Percentiles rank a stretch among this genome's conserved stretches.
Evolutionary conservation across 2,113 vertebrate species (phyloP).

Genomic region (Epinephelus cyanopodus): DNA sequence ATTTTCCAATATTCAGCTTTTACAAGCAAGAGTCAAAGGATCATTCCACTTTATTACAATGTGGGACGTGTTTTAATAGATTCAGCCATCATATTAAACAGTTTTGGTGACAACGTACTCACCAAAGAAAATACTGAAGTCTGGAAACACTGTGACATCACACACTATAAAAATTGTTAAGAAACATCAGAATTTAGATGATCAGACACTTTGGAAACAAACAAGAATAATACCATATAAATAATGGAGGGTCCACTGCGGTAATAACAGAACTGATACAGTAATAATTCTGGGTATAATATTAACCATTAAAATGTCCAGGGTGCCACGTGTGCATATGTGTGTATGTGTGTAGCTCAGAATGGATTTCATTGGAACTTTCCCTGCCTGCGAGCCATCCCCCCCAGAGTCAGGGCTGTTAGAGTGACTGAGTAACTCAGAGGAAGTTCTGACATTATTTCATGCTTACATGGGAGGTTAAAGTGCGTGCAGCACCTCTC

Average conservation of each 20-base stretch:
- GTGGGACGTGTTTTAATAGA: too few species aligned
- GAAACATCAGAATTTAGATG: too few species aligned
- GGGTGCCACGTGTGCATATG: not conserved
- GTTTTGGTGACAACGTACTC: too few species aligned
- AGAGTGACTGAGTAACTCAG: not conserved
- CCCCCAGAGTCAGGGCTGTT: not conserved
- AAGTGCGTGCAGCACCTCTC: not conserved
- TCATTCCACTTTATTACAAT: too few species aligned
- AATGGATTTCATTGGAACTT: constrained; percentile 14
- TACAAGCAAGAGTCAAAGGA: too few species aligned
- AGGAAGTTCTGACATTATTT: constrained; percentile 20
- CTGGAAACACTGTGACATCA: too few species aligned
- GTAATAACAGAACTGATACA: not conserved
- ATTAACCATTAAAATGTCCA: not conserved
- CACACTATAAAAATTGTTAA: too few species aligned
- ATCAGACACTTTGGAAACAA: too few species aligned
- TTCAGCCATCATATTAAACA: too few species aligned
- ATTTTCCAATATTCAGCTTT: too few species aligned
- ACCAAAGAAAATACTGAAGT: too few species aligned
- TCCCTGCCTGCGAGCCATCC: not conserved
- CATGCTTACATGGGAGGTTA: constrained; percentile 17
- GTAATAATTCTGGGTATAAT: not conserved
- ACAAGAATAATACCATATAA: not conserved
- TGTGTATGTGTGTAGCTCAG: not conserved
- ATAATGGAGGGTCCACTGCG: not conserved